Conservation (phyloP, 2,113 vertebrate genomes). For the Prolemur simus region DNA sequence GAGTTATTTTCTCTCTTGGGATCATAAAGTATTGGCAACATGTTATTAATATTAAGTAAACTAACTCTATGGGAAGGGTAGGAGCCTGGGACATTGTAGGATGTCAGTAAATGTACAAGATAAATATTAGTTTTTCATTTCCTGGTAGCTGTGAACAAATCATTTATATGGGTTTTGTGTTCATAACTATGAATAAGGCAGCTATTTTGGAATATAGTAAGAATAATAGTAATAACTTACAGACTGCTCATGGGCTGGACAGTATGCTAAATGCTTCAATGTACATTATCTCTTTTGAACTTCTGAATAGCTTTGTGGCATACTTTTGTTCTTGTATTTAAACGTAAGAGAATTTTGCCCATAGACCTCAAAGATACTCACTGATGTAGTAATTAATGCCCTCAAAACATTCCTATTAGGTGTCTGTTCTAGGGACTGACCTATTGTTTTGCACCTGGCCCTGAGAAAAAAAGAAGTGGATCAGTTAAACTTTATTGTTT, state of each 20-base stretch:
- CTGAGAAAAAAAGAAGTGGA: background rate
- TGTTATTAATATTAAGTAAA: background rate
- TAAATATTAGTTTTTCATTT: background rate
- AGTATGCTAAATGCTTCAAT: background rate
- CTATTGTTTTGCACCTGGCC: background rate
- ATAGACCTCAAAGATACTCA: background rate
- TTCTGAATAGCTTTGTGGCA: background rate
- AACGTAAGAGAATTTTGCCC: background rate
- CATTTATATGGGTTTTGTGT: background rate
- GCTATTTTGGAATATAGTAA: background rate
- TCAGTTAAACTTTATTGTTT: background rate
- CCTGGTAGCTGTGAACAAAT: background rate
- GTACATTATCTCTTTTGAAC: background rate
- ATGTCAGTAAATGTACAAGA: background rate
- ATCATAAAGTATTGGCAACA: background rate
- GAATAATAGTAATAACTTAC: background rate
- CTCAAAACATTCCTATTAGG: background rate
- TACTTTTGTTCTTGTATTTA: background rate
- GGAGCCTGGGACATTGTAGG: background rate
- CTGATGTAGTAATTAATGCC: background rate
- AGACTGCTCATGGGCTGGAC: background rate
- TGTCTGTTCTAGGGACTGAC: background rate
- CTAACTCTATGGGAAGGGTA: background rate
- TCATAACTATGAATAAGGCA: background rate
- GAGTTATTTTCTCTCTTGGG: conserved; percentile 23